Evolutionary conservation across 2,113 vertebrate genomes (phyloP).

Genomic region (Chunga burmeisteri): DNA sequence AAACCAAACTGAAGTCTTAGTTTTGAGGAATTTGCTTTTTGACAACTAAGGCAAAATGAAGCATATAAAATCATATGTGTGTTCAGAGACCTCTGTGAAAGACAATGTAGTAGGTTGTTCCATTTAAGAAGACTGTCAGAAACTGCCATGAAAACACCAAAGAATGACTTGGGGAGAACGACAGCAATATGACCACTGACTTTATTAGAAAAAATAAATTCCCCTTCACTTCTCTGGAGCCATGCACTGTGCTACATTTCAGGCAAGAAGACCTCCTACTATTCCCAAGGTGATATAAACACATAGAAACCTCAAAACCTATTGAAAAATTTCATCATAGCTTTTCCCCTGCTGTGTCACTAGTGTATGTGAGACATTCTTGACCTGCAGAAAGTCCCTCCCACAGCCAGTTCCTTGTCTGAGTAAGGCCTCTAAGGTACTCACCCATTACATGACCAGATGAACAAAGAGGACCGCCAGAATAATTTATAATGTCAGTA

Average conservation of each 20-base stretch:
- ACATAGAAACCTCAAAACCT: neutral
- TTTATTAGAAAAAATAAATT: neutral
- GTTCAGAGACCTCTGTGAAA: neutral
- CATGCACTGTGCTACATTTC: fast-evolving
- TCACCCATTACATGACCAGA: neutral
- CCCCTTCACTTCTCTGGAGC: neutral
- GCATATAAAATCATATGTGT: neutral
- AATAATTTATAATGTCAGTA: neutral
- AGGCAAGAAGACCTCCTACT: neutral
- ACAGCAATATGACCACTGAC: neutral
- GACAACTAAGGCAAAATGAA: neutral
- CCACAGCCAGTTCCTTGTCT: neutral
- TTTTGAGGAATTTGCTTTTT: neutral
- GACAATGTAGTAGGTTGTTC: neutral
- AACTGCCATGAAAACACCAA: neutral
- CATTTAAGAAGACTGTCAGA: neutral
- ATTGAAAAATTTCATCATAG: neutral
- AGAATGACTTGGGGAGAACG: neutral
- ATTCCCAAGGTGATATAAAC: neutral
- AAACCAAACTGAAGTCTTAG: neutral
- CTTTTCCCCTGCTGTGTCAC: neutral
- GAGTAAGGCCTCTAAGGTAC: neutral
- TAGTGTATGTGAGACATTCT: neutral
- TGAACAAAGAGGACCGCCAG: neutral
- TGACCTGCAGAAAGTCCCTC: neutral